These are phyloP conservation scores for Drosophila limbata DNA, from an alignment of 2,888 invertebrate species.

Conservation along the genomic window DNA sequence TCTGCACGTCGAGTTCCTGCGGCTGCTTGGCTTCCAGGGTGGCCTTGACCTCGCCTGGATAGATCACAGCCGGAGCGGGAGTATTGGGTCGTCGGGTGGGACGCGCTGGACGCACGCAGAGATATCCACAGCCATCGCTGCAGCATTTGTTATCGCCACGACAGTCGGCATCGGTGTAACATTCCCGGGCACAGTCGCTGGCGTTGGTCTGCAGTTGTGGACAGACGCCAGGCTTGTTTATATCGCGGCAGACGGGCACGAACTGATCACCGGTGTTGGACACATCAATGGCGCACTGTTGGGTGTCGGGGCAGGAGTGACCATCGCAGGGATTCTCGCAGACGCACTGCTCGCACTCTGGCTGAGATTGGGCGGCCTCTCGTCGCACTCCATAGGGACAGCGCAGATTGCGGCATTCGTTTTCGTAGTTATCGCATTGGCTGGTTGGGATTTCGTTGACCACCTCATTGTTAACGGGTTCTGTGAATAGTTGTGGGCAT, in stretches of 20 bases:
- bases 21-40: conserved; percentile 86
- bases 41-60: conserved; percentile 81
- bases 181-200: conserved; percentile 89
- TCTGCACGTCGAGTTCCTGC: conserved; percentile 88
- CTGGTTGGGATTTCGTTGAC: conserved; percentile 81
- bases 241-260: conserved; percentile 82
- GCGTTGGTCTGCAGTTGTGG: conserved; percentile 86
- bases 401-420: conserved; percentile 88
- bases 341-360: conserved; percentile 89
- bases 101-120: conserved; percentile 88
- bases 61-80: conserved; percentile 82
- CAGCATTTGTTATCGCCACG: conserved; percentile 93
- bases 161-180: conserved; percentile 93
- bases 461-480: conserved; percentile 47
- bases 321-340: conserved; percentile 91
- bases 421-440: conserved; percentile 87
- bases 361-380: conserved; percentile 86
- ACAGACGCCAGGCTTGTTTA: conserved; percentile 90
- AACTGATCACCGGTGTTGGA: conserved; percentile 76
- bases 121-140: conserved; percentile 90
- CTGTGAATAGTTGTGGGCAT: conserved; percentile 31
- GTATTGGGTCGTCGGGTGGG: conserved; percentile 85
- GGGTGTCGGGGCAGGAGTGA: conserved; percentile 87
- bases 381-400: conserved; percentile 91
- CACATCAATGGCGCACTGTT: conserved; percentile 90